These are phyloP conservation scores for Cantharis nigra DNA, from an alignment of 2,888 invertebrate species.

Conservation along the genomic window DNA sequence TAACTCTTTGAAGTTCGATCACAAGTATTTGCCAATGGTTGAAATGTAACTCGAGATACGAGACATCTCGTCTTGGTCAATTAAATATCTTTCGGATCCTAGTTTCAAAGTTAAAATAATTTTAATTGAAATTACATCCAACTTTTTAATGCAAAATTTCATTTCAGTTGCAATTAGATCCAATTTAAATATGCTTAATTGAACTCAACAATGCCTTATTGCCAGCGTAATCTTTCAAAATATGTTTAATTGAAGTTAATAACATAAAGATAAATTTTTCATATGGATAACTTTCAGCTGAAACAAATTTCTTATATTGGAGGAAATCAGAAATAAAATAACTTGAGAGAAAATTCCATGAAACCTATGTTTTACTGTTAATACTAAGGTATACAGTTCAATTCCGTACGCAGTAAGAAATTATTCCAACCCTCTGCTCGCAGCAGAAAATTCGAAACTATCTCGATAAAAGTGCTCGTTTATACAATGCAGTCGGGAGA, in stretches of 20 bases:
- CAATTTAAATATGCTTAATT: not conserved
- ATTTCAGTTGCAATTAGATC: not conserved
- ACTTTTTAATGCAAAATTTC: not conserved
- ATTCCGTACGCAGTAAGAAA: too few relatives aligned
- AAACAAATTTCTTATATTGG: too few relatives aligned
- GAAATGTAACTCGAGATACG: constrained; percentile 21
- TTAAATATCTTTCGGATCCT: constrained; percentile 14
- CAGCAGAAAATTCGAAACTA: too few relatives aligned
- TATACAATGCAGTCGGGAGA: too few relatives aligned
- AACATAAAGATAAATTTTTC: too few relatives aligned
- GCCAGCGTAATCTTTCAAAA: not conserved
- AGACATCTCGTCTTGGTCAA: constrained; percentile 22
- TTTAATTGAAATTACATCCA: not conserved
- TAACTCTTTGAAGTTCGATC: constrained; percentile 43
- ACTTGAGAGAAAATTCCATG: too few relatives aligned
- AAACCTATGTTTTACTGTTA: too few relatives aligned
- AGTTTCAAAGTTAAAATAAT: not conserved
- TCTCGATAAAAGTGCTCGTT: too few relatives aligned
- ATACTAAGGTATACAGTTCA: too few relatives aligned
- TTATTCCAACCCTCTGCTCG: too few relatives aligned
- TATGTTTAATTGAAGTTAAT: not conserved
- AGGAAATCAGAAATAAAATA: too few relatives aligned
- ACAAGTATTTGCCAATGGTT: constrained; percentile 18
- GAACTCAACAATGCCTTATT: not conserved
- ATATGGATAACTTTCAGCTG: too few relatives aligned